Conservation (phyloP, 2,113 vertebrate genomes). For the Felis chaus region DNA sequence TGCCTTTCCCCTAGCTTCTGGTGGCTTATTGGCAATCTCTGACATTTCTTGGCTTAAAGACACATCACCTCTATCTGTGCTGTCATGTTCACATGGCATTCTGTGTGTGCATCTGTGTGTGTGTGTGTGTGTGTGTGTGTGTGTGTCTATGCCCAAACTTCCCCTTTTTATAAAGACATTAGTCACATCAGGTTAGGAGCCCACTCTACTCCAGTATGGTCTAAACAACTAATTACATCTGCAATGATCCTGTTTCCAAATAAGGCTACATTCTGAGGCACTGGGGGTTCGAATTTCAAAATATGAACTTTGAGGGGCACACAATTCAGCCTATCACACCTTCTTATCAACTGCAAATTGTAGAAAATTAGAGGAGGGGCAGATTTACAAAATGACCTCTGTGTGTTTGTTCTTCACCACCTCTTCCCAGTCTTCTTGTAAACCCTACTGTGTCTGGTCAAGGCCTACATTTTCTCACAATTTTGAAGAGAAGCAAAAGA, state of each 20-base stretch:
- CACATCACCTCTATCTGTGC: background rate
- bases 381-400: background rate
- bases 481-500: background rate
- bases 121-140: accelerated
- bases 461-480: background rate
- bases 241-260: background rate
- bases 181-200: background rate
- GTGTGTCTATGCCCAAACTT: background rate
- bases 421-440: background rate
- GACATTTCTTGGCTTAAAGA: background rate
- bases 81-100: background rate
- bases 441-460: background rate
- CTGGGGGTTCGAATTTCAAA: background rate
- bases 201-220: background rate
- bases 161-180: background rate
- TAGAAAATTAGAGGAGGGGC: background rate
- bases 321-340: background rate
- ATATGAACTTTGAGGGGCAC: background rate
- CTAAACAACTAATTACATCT: background rate
- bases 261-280: background rate
- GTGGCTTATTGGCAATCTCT: background rate
- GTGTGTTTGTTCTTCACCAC: background rate
- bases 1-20: background rate
- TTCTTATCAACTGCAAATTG: background rate
- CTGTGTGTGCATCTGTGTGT: background rate